Evolutionary conservation across 1,140 invertebrate species (phyloP).

Genomic region (Bombus sylvicola): DNA sequence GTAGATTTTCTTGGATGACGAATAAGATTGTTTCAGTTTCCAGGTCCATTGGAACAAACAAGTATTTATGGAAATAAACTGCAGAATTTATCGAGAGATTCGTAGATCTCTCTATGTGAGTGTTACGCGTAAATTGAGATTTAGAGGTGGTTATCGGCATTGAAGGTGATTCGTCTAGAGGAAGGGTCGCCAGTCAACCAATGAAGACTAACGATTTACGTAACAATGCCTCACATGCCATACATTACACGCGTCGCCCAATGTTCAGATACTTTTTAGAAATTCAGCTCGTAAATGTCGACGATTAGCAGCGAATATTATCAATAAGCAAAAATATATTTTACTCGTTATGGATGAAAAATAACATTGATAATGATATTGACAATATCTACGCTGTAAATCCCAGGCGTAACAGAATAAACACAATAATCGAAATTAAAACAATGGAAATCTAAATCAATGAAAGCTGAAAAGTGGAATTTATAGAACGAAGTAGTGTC

Average conservation of each 20-base stretch:
- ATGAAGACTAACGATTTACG: constrained; percentile 79
- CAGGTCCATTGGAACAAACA: background rate
- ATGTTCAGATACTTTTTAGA: constrained; percentile 43
- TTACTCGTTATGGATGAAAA: background rate
- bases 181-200: constrained; percentile 73
- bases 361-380: no score
- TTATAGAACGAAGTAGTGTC: background rate
- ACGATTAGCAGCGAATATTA: no score
- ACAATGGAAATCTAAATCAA: background rate
- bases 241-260: constrained; percentile 34
- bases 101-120: constrained; percentile 39
- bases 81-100: constrained; percentile 24
- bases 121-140: constrained; percentile 67
- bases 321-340: background rate
- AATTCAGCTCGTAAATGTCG: constrained; percentile 11
- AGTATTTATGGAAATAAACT: constrained; percentile 19
- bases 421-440: background rate
- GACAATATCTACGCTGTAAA: background rate
- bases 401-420: background rate
- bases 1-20: no score
- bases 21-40: background rate
- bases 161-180: constrained; percentile 75
- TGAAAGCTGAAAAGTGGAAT: background rate
- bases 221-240: constrained; percentile 73
- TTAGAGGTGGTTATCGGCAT: constrained; percentile 68